A percentile compares a stretch with the other conserved stretches of the same genome.
phyloP scores from a whole-genome alignment of 2,888 invertebrate species.

The Pelosia muscerda region DNA sequence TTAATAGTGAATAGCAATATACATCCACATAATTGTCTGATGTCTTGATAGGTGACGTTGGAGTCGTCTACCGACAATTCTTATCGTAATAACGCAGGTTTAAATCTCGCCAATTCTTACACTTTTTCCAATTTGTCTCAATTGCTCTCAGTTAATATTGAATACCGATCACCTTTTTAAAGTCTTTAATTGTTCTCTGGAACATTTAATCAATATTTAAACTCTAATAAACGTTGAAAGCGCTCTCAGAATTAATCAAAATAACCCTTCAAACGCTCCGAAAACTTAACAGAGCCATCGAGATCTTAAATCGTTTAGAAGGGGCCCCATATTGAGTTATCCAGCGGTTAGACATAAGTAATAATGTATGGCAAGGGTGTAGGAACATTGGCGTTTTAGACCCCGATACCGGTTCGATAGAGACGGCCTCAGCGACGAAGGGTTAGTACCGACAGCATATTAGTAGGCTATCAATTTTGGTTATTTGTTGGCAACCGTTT shows the following conservation, averaged over 20 bases:
- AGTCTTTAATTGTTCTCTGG: slow-evolving; percentile 28
- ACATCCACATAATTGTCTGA: too few relatives aligned
- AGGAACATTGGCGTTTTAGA: slow-evolving; percentile 59
- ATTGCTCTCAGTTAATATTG: background rate
- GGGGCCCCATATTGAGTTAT: slow-evolving; percentile 79
- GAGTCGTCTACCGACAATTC: too few relatives aligned
- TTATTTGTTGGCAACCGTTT: slow-evolving; percentile 7
- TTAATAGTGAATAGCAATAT: too few relatives aligned
- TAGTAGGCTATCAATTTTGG: slow-evolving; percentile 43
- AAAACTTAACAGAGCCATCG: slow-evolving; percentile 73
- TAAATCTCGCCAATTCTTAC: too few relatives aligned
- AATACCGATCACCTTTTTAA: background rate
- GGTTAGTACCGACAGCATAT: slow-evolving; percentile 66
- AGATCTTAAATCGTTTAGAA: slow-evolving; percentile 82
- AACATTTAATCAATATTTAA: slow-evolving; percentile 44
- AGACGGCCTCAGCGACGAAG: slow-evolving; percentile 65
- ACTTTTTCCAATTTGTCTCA: too few relatives aligned
- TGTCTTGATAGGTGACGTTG: too few relatives aligned
- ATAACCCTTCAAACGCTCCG: slow-evolving; percentile 68
- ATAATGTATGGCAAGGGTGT: slow-evolving; percentile 78
- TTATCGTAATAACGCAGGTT: too few relatives aligned
- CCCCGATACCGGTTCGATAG: slow-evolving; percentile 66
- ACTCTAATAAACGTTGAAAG: slow-evolving; percentile 54
- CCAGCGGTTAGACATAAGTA: slow-evolving; percentile 77
- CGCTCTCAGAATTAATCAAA: slow-evolving; percentile 76